Percentiles rank a stretch among this genome's conserved stretches.
phyloP scores from a whole-genome alignment of 23 tunicate species.

The Styela clava region DNA sequence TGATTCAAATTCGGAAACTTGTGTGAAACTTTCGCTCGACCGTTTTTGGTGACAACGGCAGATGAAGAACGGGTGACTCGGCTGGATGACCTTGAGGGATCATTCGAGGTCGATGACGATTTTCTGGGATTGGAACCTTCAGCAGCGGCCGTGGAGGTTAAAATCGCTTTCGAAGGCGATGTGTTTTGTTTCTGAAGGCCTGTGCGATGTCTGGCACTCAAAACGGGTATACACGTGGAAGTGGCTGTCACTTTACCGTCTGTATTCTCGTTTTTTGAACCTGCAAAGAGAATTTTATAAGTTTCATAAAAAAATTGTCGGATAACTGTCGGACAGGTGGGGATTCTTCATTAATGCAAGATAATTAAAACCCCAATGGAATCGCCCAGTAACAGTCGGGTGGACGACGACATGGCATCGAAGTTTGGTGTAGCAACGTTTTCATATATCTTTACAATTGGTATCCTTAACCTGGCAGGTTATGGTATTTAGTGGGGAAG shows the following conservation, averaged over 20 bases:
- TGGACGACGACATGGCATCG: too few species aligned
- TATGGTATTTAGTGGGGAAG: too few species aligned
- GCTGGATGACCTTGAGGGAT: background rate
- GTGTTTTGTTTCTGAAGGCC: conserved; percentile 21
- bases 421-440: too few species aligned
- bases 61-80: conserved; percentile 2
- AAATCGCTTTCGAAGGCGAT: background rate
- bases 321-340: too few species aligned
- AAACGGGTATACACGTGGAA: conserved; percentile 16
- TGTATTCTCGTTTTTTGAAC: background rate
- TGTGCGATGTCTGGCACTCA: conserved; percentile 22
- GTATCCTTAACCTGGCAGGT: too few species aligned
- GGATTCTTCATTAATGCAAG: too few species aligned
- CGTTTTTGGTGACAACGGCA: conserved; percentile 6
- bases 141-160: background rate
- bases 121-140: background rate
- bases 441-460: too few species aligned
- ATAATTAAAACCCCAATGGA: too few species aligned
- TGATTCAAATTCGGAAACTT: conserved; percentile 44
- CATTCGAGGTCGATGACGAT: background rate
- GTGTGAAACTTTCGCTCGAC: conserved; percentile 4
- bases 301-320: too few species aligned
- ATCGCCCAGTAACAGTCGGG: too few species aligned
- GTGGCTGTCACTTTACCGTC: conserved; percentile 8
- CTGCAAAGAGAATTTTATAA: background rate